Conservation (phyloP, 37 sponge, comb jelly and placozoan genomes). For the Diacarnus erythraeanus region DNA sequence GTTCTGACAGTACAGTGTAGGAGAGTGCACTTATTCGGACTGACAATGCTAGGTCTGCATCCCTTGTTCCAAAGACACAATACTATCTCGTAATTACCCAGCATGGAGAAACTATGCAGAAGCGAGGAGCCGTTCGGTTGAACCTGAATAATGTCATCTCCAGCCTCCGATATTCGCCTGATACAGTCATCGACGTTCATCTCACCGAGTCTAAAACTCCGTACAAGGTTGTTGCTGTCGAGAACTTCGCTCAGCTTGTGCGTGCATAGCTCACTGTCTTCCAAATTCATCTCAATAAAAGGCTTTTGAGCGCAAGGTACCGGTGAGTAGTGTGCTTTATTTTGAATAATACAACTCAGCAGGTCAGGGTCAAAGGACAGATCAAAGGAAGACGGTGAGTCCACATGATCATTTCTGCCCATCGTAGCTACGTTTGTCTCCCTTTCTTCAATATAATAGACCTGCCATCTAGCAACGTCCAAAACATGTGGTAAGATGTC, state of each 20-base stretch:
- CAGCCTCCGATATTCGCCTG: conserved; percentile 4
- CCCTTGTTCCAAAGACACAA: conserved; percentile 65
- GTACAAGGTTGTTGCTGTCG: not conserved
- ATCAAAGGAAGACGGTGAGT: no score
- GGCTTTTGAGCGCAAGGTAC: no score
- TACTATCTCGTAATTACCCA: conserved; percentile 46
- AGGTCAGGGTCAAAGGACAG: no score
- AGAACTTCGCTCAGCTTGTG: not conserved
- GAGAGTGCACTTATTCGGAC: conserved; percentile 43
- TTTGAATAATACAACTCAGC: no score
- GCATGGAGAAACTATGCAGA: conserved; percentile 51
- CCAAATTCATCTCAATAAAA: no score
- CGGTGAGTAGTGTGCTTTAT: no score
- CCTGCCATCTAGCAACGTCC: no score
- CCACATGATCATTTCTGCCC: no score
- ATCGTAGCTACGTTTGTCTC: no score
- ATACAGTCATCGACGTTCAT: conserved; percentile 4
- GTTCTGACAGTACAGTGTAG: conserved; percentile 59
- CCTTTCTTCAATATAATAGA: no score
- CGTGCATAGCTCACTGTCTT: no score
- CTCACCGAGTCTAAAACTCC: conserved; percentile 27
- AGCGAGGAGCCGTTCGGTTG: conserved; percentile 37
- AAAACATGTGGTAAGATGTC: conserved; percentile 26
- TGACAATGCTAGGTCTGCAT: conserved; percentile 38
- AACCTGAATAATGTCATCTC: not conserved